Base-by-base conservation (phyloP, 1,140 invertebrate species). In the Atta colombica region DNA sequence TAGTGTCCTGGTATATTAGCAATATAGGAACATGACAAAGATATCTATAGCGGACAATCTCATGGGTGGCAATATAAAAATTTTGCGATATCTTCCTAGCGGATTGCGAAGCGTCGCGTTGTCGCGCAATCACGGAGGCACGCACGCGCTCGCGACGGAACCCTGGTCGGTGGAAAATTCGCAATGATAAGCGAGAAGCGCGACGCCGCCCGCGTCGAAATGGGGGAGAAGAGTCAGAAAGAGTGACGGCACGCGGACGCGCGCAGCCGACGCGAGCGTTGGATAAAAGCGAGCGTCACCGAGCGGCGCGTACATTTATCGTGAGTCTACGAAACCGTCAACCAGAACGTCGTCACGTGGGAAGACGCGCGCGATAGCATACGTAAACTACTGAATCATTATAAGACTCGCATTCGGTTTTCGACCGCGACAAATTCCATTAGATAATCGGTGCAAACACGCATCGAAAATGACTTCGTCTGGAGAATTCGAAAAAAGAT, bases 251-350 rank as follows among this genome's bases (percentile, higher is more conserved):
- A 72, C 85, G 91, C 89, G 91, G 87, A 88, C 89, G 89, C 91
- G 88, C 92, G 87, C 90, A 71, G 84, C 85, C 66, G 53, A 68
- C 61, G 66, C 84, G 77, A 86, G 92, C 90, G 85, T 91, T 91
- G 66, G 92, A 95, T 95, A 94, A 94, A 94, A 95, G 92, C 93
- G 89, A 87, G 92, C 91, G 89, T 89, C 89, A 71, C 88, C 88
- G 74, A 35, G 77, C 78, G 87, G 86, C 90, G 86, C 90, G 91
- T 93, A 89, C 94, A 95, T 93, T 95, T 89, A 92, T 93, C 93
- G 91, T 92, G 93, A 92, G 91, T 91, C 94, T 92, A 86, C 78
- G 86, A 88, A 75, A 85, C 88, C 55, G 91, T 92, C 94, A 92
- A 93, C 92, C 90, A 86, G 88, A 31, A 80, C 72, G 28, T 85